Conservation (phyloP, 2,113 vertebrate species). For the Lichenostomus cassidix region DNA sequence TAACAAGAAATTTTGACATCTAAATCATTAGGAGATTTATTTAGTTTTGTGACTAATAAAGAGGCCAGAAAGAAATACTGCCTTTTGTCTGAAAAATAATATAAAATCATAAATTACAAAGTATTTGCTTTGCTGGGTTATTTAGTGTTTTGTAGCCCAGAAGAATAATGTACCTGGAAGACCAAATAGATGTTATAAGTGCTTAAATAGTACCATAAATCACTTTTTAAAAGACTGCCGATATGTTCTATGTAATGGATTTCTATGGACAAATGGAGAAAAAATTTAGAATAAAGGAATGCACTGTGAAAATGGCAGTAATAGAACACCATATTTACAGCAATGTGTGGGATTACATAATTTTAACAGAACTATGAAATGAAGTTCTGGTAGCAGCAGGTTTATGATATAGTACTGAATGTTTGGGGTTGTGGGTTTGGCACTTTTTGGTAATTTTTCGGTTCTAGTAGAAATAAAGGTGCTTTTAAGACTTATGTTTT, state of each 20-base stretch:
- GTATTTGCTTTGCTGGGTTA: constrained; percentile 3
- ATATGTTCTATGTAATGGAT: constrained; percentile 47
- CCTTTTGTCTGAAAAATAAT: not conserved
- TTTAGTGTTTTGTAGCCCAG: not conserved
- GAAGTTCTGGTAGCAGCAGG: not conserved
- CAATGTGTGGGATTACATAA: not conserved
- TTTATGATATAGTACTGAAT: not conserved
- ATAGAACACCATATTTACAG: not conserved
- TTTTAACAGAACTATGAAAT: not conserved
- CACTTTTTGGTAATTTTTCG: not conserved
- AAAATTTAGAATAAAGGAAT: constrained; percentile 44
- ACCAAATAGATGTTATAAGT: constrained; percentile 18
- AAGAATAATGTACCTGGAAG: not conserved
- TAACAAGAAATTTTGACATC: not conserved
- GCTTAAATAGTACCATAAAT: constrained; percentile 45
- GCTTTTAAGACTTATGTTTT: not conserved
- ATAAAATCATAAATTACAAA: not conserved
- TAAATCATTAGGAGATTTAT: not conserved
- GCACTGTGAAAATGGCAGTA: not conserved
- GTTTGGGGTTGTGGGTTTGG: not conserved
- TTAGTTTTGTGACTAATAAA: not conserved
- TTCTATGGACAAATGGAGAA: constrained; percentile 34
- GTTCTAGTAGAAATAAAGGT: not conserved
- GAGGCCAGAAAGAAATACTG: not conserved
- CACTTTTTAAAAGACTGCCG: constrained; percentile 46